Evolutionary conservation across 2,888 invertebrate genomes (phyloP), one percentile per base, ranked within the genome.

Genomic region (Drepana falcataria): DNA sequence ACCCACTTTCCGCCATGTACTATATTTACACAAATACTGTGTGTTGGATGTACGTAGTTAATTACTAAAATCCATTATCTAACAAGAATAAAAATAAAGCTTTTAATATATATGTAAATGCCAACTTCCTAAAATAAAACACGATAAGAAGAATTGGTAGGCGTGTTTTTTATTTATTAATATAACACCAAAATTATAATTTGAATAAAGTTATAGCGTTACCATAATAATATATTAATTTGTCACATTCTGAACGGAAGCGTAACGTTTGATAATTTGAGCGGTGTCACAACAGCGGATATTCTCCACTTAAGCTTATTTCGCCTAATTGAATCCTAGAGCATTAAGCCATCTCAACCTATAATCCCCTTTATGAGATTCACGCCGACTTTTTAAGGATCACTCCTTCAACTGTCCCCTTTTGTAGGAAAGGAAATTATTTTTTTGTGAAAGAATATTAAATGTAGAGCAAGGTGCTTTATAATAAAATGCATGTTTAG

Each of bases 271-370:
- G 77, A 80, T 87, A 87, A 90, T 88, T 87, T 81, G 84, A 83
- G 74, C 76, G 85, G 86, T 88, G 91, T 91, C 91, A 90, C 71
- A 91, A 90, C 85, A 90, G 83, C 83, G 87, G 89, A 90, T 87
- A 87, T 81, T 77, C 68, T 63, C 81, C 82, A 89, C 87, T 90
- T 89, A 89, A 91, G 89, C 88, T 91, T 87, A 90, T 91, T 90
- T 83, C 89, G 68, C 80, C 81, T 90, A 91, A 91, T 91, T 91
- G 91, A 91, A 89, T 90, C 85, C 86, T 89, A 87, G 87, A 76
- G 82, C 75, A 88, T 88, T 88, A 89, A 84, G 79, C 75, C 77
- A 73, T 73, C 76, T 76, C 66, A 82, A 81, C 81, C 81, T 83
- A 83, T 90, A 91, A 91, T 90, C 90, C 85, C 78, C 75, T 88